phyloP scores from a whole-genome alignment of 1,140 invertebrate species.

The Sipha flava region DNA sequence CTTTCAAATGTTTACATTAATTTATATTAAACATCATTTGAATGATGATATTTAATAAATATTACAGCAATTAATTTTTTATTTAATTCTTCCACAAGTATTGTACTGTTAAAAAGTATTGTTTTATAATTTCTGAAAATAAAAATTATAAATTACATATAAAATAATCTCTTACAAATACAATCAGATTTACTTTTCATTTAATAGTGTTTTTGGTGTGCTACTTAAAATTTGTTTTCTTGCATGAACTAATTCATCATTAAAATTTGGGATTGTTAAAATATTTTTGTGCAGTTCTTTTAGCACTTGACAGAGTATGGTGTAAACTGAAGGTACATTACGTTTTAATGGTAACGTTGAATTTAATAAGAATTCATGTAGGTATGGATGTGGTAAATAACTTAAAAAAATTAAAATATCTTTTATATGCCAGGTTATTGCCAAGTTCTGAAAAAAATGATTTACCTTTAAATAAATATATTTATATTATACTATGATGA shows the following conservation, averaged over 20 bases:
- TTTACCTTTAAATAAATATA: not conserved
- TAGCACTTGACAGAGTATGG: not conserved
- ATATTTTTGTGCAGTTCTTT: not conserved
- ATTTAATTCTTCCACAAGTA: not conserved
- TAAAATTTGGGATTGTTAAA: not conserved
- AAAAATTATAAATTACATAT: not conserved
- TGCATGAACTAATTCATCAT: not conserved
- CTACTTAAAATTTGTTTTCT: not conserved
- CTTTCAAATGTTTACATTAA: not conserved
- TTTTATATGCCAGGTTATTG: not conserved
- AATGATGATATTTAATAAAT: constrained; percentile 16
- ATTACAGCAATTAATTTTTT: constrained; percentile 1
- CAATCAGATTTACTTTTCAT: not conserved
- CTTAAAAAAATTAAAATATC: constrained; percentile 1
- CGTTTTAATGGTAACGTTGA: constrained; percentile 16
- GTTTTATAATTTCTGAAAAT: not conserved
- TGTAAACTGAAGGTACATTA: constrained; percentile 9
- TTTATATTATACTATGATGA: not conserved
- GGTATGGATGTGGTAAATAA: constrained; percentile 9
- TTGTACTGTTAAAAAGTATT: not conserved
- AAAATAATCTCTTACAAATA: not conserved
- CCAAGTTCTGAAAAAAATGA: not conserved
- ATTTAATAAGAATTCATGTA: constrained; percentile 25
- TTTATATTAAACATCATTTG: not conserved
- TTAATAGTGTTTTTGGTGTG: not conserved